Evolutionary conservation across 2,888 invertebrate genomes (phyloP), one percentile per base, ranked within the genome.

Genomic region (Lasioglossum calceatum): DNA sequence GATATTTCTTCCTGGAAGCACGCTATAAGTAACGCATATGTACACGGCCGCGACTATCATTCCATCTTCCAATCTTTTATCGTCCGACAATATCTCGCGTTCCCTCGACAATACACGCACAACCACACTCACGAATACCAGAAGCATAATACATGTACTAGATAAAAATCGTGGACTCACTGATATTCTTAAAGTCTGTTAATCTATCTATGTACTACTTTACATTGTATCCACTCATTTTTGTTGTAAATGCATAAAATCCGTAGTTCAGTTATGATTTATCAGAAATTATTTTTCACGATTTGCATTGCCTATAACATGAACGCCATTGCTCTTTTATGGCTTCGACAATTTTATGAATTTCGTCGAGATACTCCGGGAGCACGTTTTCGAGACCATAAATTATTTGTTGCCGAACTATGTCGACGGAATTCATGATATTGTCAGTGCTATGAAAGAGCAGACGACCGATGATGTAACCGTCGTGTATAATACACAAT

Each of bases 21-120:
- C 61, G 39, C 61, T 32, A 32, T 64, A 54, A 73, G 80, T 80
- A 80, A 71, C 76, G n/a, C 83, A 19, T 80, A 27, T 44, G 36
- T 61, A 75, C 74, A 83, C 64, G 44, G 64, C 39, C 77, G 44
- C 7, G 44, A 73, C 71, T 81, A 81, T 73, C 84, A 14, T 73
- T 77, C 47, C 77, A 81, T 84, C 84, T 84, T 47, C 47, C 73
- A 73, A 64, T 77, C 67, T 58, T 44, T 77, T 77, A 77, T 84
- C 76, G 67, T 7, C n/a, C 72, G 23, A 14, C 47, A 47, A 76
- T 76, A 61, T 77, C 77, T 77, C 61, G 39, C 64, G 77, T 81
- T 77, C 77, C 73, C 77, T 61, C 36, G 81, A 23, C 64, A 64
- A 64, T 67, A 74, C 64, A 84, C 39, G 70, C 32, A 74, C 67